Conservation (phyloP, 2,113 vertebrate species). For the Peromyscus maniculatus region DNA sequence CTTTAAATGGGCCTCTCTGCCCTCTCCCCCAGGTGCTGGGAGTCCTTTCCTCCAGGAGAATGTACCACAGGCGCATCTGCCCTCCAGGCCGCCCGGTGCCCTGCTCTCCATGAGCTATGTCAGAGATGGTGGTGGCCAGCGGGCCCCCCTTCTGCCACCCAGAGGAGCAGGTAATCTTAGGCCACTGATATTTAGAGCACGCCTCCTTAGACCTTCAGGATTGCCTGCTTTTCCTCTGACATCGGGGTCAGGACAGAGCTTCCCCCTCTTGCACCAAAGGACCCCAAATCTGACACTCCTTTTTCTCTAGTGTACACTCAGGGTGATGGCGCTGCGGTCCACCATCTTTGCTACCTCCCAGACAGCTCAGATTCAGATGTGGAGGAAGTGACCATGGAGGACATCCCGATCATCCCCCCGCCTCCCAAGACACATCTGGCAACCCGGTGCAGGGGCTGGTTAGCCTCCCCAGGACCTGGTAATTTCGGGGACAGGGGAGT, state of each 20-base stretch:
- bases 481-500: neutral
- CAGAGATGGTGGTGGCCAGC: constrained; percentile 23
- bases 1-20: neutral
- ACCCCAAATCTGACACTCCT: neutral
- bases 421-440: constrained; percentile 35
- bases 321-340: neutral
- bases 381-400: constrained; percentile 76
- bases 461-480: constrained; percentile 59
- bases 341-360: neutral
- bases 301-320: too few relatives aligned
- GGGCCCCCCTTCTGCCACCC: neutral
- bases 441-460: constrained; percentile 63
- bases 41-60: constrained; percentile 74
- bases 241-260: neutral
- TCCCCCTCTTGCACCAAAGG: neutral
- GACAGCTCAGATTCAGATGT: constrained; percentile 44
- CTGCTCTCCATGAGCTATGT: neutral
- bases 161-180: constrained; percentile 59
- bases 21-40: constrained; percentile 49
- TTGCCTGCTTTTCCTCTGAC: neutral
- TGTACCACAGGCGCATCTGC: constrained; percentile 52
- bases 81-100: neutral
- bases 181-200: neutral
- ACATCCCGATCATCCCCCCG: neutral
- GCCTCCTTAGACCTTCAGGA: neutral